A percentile compares a stretch with the other conserved stretches of the same genome.
Evolutionary conservation across 2,888 invertebrate genomes (phyloP).

Genomic region (Chrysotoxum bicinctum): DNA sequence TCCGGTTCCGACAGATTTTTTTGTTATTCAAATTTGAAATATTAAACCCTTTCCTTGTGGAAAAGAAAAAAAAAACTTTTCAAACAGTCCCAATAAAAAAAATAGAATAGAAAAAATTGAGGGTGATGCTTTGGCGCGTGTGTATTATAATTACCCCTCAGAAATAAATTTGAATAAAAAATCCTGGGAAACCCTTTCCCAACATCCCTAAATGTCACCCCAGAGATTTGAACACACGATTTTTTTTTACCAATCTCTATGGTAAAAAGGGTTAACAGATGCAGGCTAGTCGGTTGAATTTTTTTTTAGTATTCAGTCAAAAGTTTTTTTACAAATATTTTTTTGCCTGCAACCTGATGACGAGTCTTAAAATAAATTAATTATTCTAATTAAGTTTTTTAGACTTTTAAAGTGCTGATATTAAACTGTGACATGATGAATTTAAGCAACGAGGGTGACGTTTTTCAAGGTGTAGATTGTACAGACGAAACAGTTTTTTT

Average conservation of each 20-base stretch:
- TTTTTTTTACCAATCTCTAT: conserved; percentile 17
- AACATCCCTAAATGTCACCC: conserved; percentile 46
- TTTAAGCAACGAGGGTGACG: conserved; percentile 40
- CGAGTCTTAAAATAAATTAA: conserved; percentile 65
- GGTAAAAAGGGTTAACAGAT: conserved; percentile 69
- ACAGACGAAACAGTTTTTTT: conserved; percentile 34
- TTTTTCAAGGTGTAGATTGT: conserved; percentile 32
- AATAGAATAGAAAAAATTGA: conserved; percentile 31
- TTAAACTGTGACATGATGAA: conserved; percentile 37
- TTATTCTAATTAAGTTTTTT: conserved; percentile 71
- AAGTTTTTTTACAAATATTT: conserved; percentile 16
- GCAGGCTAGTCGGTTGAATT: conserved; percentile 14
- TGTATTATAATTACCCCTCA: conserved; percentile 66
- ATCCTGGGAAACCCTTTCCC: conserved; percentile 48
- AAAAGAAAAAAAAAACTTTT: conserved; percentile 3
- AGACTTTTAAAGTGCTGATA: conserved; percentile 40
- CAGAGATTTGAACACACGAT: conserved; percentile 30
- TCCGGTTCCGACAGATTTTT: conserved; percentile 10
- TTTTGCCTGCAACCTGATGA: conserved; percentile 26
- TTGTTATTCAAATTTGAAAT: conserved; percentile 53
- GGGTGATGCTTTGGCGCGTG: conserved; percentile 68
- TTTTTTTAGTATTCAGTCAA: conserved; percentile 24
- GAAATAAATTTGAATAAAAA: conserved; percentile 48
- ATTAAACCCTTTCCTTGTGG: conserved; percentile 24
- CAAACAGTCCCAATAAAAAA: conserved; percentile 41